A percentile compares a stretch with the other conserved stretches of the same genome.
Evolutionary conservation across 2,888 invertebrate species (phyloP).

Genomic region (Metallyticus violacea): DNA sequence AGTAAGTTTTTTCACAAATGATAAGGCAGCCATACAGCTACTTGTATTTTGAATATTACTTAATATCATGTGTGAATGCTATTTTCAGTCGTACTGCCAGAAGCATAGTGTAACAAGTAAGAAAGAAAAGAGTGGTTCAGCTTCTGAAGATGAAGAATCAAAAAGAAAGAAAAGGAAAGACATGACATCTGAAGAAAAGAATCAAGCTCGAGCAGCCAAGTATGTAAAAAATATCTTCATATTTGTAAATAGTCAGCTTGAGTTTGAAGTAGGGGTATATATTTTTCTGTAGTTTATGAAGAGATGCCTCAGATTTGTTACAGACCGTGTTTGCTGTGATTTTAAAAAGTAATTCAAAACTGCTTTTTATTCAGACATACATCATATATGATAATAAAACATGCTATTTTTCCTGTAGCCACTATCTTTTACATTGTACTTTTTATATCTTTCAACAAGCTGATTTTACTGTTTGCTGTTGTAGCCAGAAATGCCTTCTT

Average conservation of each 20-base stretch:
- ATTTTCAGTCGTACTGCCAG: constrained; percentile 83
- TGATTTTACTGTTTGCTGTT: no score
- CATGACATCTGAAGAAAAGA: constrained; percentile 93
- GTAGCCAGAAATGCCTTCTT: no score
- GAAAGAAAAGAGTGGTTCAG: constrained; percentile 75
- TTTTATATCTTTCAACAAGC: no score
- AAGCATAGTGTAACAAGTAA: constrained; percentile 91
- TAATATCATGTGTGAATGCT: constrained; percentile 24
- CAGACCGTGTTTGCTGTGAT: no score
- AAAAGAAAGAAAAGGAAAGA: constrained; percentile 78
- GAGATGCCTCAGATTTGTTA: no score
- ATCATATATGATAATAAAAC: no score
- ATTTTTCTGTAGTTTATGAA: no score
- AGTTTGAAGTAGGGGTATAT: neutral
- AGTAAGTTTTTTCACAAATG: constrained; percentile 43
- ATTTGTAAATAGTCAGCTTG: neutral
- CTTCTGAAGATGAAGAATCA: constrained; percentile 76
- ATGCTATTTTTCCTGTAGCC: no score
- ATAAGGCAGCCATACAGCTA: neutral
- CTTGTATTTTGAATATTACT: neutral
- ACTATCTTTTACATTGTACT: no score
- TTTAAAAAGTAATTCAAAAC: no score
- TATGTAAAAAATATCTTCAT: constrained; percentile 40
- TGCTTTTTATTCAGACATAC: no score
- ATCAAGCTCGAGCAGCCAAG: constrained; percentile 83